phyloP scores from a whole-genome alignment of 1,140 invertebrate species.

The Rhagoletis zephyria region DNA sequence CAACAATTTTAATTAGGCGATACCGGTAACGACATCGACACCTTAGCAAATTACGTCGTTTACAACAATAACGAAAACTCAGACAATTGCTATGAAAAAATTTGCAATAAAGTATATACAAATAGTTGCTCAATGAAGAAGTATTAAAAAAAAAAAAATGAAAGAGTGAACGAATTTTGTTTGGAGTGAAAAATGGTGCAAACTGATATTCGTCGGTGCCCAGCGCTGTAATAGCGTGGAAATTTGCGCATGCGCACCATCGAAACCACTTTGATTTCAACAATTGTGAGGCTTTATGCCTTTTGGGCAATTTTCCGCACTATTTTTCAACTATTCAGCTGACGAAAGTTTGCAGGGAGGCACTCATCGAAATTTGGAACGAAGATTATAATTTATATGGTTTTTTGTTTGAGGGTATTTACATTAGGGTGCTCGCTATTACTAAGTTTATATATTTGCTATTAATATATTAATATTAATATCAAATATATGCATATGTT shows the following conservation, averaged over 20 bases:
- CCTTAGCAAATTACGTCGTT: neutral
- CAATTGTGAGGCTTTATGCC: conserved; percentile 1
- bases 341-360: neutral
- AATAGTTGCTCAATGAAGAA: neutral
- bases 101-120: too few species aligned
- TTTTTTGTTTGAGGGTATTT: neutral
- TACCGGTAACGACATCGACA: neutral
- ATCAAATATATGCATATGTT: too few species aligned
- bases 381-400: neutral
- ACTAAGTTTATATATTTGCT: too few species aligned
- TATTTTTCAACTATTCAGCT: conserved; percentile 9
- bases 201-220: too few species aligned
- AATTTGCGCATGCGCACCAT: conserved; percentile 8
- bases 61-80: neutral
- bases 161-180: neutral
- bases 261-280: neutral
- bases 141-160: neutral
- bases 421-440: neutral
- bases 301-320: conserved; percentile 2
- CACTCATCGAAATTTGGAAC: neutral
- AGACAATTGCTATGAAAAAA: too few species aligned
- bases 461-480: too few species aligned
- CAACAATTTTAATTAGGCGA: conserved; percentile 23
- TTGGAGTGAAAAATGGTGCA: too few species aligned
- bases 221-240: neutral